Base-by-base conservation (phyloP, 2,888 invertebrate species). In the Cloeon dipterum region DNA sequence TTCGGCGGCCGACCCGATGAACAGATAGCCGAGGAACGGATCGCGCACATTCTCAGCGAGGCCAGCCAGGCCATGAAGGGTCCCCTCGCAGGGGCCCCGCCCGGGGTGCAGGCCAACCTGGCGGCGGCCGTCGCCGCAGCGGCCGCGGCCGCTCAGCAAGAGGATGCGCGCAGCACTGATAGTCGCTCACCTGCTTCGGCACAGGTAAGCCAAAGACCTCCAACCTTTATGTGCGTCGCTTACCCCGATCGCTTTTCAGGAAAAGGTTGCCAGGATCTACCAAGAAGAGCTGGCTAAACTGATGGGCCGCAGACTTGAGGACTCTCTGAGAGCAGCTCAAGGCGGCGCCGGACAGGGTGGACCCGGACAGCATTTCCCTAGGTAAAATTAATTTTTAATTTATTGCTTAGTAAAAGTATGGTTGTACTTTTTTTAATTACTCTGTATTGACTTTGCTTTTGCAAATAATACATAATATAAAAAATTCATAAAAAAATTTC, bases 241-340 rank as follows among this genome's bases (percentile, higher is more conserved):
- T 20, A 20, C 18, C 17, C 8, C 16, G 10, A 16, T 68, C 63
- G 3, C 68, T 36, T 37, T 29, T 39, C 91, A 93, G 54, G 94
- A 96, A 53, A 89, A 91, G 58, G 86, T 93, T 49, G 77, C 82
- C 29, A 70, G 88, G 50, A 85, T 93, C 50, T 93, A 93, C 54
- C 89, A 93, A 51, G 89, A 91, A 53, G 91, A 94, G 54, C 62
- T 93, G 43, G 79, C 85, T 40, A 93, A 93, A 54, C 68, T 96
- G 38, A 88, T 91, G 73, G 82, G 74, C 34, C 61, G 76, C 48
- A 59, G 77, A 44, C 67, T 71, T 38, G 76, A 77, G 35, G 77
- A 78, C 45, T 62, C 44, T 20, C 44, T 77, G 47, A 68, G 81
- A 39, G 74, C 41, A 20, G 38, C 43, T 34, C 46, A 45, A 23